phyloP scores from a whole-genome alignment of 2,888 invertebrate genomes.

The Alcis repandata region DNA sequence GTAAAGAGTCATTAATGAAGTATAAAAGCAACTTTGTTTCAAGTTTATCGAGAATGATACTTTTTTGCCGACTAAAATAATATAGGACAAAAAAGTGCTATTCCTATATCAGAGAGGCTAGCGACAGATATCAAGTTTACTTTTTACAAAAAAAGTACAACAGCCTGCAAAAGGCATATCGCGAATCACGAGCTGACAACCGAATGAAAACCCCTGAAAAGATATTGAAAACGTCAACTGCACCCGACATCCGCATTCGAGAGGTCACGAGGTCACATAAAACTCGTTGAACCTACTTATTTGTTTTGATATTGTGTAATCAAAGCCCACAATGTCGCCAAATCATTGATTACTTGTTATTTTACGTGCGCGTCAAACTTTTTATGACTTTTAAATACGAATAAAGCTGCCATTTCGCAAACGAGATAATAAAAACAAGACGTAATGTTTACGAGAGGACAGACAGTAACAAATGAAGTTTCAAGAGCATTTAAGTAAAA shows the following conservation, averaged over 20 bases:
- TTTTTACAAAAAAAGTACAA: background rate
- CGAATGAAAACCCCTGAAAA: conserved; percentile 50
- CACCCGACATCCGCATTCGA: conserved; percentile 42
- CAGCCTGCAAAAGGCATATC: conserved; percentile 40
- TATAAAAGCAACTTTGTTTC: too few species aligned
- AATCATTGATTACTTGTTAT: background rate
- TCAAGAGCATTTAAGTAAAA: background rate
- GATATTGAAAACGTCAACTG: conserved; percentile 61
- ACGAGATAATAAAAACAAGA: conserved; percentile 33
- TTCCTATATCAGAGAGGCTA: too few species aligned
- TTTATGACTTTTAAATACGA: conserved; percentile 45
- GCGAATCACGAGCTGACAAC: conserved; percentile 45
- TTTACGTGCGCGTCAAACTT: conserved; percentile 14
- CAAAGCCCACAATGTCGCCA: conserved; percentile 33
- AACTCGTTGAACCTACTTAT: conserved; percentile 1
- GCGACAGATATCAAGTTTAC: background rate
- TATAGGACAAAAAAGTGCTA: too few species aligned
- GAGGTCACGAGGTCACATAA: conserved; percentile 35
- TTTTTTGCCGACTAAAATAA: too few species aligned
- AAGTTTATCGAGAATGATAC: background rate
- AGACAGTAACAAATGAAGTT: background rate
- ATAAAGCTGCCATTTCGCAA: conserved; percentile 32
- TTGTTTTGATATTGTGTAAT: conserved; percentile 31
- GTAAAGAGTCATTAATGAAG: too few species aligned
- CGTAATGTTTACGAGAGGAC: background rate